Conservation (phyloP, 30 jellyfish, hydroid and myxozoan species). For the Haliclystus octoradiatus region DNA sequence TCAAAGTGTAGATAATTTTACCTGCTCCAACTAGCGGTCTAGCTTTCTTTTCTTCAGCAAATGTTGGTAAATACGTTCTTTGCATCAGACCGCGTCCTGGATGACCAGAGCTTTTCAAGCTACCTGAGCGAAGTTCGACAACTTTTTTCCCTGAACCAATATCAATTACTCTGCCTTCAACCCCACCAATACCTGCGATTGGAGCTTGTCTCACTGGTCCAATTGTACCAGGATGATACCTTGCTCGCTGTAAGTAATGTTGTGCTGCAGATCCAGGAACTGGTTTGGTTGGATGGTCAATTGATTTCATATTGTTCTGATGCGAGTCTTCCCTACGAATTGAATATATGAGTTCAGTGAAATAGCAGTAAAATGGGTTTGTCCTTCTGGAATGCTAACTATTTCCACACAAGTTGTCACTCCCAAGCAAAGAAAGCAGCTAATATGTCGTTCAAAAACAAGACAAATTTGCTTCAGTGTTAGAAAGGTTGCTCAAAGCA, state of each 20-base stretch:
- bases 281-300: neutral
- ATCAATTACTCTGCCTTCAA: slow-evolving; percentile 86
- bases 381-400: too few species aligned
- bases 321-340: too few species aligned
- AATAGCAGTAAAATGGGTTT: too few species aligned
- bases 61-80: slow-evolving; percentile 52
- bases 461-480: too few species aligned
- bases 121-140: slow-evolving; percentile 85
- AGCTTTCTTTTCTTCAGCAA: slow-evolving; percentile 50
- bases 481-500: too few species aligned
- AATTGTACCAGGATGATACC: slow-evolving; percentile 96
- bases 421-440: too few species aligned
- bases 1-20: neutral
- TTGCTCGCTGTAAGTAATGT: slow-evolving; percentile 73
- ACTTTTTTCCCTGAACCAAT: slow-evolving; percentile 85
- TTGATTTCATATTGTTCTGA: slow-evolving; percentile 1
- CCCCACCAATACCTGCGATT: slow-evolving; percentile 49
- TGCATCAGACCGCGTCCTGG: slow-evolving; percentile 37
- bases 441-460: too few species aligned
- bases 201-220: slow-evolving; percentile 73
- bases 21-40: slow-evolving; percentile 59
- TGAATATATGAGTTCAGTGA: too few species aligned
- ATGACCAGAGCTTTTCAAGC: slow-evolving; percentile 39
- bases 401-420: too few species aligned
- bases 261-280: slow-evolving; percentile 79